phyloP scores from a whole-genome alignment of 1,140 invertebrate species.

The Delia radicum region DNA sequence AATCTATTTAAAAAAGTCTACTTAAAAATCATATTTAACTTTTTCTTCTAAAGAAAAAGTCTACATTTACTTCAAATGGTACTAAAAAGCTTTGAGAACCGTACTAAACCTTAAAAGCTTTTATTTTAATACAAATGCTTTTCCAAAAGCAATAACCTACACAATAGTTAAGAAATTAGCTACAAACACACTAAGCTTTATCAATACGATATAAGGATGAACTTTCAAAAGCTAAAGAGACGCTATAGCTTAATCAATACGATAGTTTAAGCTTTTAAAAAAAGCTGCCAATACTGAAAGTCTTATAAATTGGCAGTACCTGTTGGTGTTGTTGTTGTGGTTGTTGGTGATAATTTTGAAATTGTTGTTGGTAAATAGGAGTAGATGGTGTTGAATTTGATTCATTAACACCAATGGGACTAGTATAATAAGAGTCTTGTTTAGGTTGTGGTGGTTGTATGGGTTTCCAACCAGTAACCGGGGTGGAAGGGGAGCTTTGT shows the following conservation, averaged over 20 bases:
- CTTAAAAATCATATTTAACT: too few species aligned
- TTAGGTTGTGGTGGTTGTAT: conserved; percentile 44
- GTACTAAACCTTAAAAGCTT: too few species aligned
- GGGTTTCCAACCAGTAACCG: conserved; percentile 45
- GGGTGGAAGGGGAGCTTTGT: background rate
- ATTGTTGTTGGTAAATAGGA: conserved; percentile 31
- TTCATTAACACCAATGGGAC: background rate
- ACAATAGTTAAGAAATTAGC: background rate
- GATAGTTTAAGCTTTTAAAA: background rate
- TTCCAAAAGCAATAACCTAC: background rate
- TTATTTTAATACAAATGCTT: too few species aligned
- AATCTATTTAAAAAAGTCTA: too few species aligned
- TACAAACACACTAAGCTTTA: background rate
- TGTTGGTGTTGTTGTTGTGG: conserved; percentile 25
- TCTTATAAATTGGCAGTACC: conserved; percentile 17
- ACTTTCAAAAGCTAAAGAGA: background rate
- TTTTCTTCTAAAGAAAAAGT: too few species aligned
- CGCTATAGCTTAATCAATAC: too few species aligned
- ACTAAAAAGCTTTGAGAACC: too few species aligned
- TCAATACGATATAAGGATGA: background rate
- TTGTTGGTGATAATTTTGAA: conserved; percentile 24
- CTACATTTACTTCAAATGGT: too few species aligned
- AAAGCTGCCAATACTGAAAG: background rate
- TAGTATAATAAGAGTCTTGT: background rate
- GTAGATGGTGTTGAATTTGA: conserved; percentile 12